Base-by-base conservation (phyloP, 2,888 invertebrate species). In the Argyresthia goedartella region DNA sequence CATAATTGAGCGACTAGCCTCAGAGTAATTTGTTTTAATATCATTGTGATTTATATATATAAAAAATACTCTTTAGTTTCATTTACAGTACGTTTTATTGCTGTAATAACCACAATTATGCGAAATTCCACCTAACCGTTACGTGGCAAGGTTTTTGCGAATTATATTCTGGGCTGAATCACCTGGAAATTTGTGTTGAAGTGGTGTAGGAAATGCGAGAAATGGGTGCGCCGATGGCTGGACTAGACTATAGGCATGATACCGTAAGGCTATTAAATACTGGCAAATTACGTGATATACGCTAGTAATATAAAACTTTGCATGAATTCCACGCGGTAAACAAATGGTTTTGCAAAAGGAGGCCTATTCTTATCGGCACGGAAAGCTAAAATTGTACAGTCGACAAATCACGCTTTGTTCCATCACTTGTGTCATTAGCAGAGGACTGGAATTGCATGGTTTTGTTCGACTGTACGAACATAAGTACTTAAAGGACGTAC, bases 101-200 rank as follows among this genome's bases (percentile, higher is more conserved):
- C 25, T 4, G 25, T 25, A 25, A 25, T 25, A 6, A 25, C 25
- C 25, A 25, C 25, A 25, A 25, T 39, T 39, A 39, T 39, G 39
- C 39, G n/a, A 14, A 44, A 14, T 14, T 9, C 7, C 1, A 35
- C 25, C 14, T 15, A 48, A 48, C n/a, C 36, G 36, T 36, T 36
- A 15, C 36, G 14, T 48, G 35, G 48, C 36, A 48, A 9, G 48
- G 25, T 39, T 36, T n/a, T 14, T 10, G 48, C 10, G 10, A 48
- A 48, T 48, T 48, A 48, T 48, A 25, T 25, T 35, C 14, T 36
- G 16, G 36, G 36, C 54, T 52, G 51, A 54, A 56, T 54, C 54
- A 53, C 56, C 53, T 49, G n/a, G 51, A 34, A 47, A 52, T n/a
- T 52, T 52, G 52, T 51, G 51, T 46, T 56, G 55, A 56, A 39